Evolutionary conservation across 2,888 invertebrate species (phyloP).

Genomic region (Dryadula phaetusa): DNA sequence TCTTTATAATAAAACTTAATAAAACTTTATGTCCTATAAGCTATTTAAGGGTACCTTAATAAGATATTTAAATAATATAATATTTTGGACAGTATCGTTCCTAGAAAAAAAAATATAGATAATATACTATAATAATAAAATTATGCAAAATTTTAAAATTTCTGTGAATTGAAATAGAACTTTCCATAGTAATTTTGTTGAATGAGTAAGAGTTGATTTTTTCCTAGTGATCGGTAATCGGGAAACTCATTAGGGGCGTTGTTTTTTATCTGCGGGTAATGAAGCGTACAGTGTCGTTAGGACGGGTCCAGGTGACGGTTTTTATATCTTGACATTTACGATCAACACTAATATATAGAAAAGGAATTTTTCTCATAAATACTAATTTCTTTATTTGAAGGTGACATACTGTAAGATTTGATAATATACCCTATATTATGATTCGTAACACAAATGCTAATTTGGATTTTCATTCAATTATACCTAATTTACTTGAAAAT

Average conservation of each 20-base stretch:
- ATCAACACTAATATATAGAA: neutral
- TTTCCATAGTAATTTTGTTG: slow-evolving; percentile 8
- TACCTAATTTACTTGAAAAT: too few species aligned
- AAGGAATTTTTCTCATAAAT: neutral
- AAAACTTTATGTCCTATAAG: too few species aligned
- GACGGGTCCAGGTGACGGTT: slow-evolving; percentile 38
- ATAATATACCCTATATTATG: too few species aligned
- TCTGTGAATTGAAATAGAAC: neutral
- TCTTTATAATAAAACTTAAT: too few species aligned
- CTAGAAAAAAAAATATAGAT: too few species aligned
- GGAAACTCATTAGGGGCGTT: slow-evolving; percentile 58
- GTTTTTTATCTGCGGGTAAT: slow-evolving; percentile 58
- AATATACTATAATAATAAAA: too few species aligned
- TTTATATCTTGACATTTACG: slow-evolving; percentile 23
- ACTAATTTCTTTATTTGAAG: neutral
- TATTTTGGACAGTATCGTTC: too few species aligned
- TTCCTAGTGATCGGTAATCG: slow-evolving; percentile 61
- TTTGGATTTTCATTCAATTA: too few species aligned
- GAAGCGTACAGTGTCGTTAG: slow-evolving; percentile 57
- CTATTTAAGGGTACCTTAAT: too few species aligned
- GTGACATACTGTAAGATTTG: too few species aligned
- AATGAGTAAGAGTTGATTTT: slow-evolving; percentile 47
- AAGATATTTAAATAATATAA: too few species aligned
- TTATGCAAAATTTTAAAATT: neutral
- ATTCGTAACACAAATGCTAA: too few species aligned